Evolutionary conservation across 2,888 invertebrate genomes (phyloP).

Genomic region (Leucoptera coffeella): DNA sequence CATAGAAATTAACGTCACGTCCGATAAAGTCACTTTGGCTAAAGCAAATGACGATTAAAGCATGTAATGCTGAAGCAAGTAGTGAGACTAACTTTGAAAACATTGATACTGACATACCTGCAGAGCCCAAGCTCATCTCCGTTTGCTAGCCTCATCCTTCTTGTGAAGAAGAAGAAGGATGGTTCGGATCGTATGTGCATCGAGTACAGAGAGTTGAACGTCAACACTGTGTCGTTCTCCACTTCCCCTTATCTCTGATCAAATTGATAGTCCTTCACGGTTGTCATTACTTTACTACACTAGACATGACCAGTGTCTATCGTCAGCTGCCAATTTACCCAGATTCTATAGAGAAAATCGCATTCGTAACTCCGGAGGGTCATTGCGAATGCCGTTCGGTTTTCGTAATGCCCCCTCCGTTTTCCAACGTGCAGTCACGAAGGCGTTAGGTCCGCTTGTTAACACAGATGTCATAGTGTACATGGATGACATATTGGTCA

Average conservation of each 20-base stretch:
- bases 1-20: too few species aligned
- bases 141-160: background rate
- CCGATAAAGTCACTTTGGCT: too few species aligned
- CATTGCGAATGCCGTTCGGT: too few species aligned
- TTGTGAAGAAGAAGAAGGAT: constrained; percentile 8
- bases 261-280: constrained; percentile 10
- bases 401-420: too few species aligned
- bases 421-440: too few species aligned
- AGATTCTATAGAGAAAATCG: too few species aligned
- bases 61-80: too few species aligned
- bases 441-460: background rate
- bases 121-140: too few species aligned
- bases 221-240: constrained; percentile 9
- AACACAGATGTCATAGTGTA: background rate
- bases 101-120: too few species aligned
- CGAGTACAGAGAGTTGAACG: constrained; percentile 5
- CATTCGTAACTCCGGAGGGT: too few species aligned
- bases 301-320: constrained; percentile 11
- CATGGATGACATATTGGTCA: background rate
- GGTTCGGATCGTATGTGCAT: constrained; percentile 8
- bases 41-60: too few species aligned
- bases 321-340: constrained; percentile 11
- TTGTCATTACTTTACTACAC: constrained; percentile 9
- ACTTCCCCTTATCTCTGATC: constrained; percentile 11
- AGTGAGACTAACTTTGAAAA: too few species aligned